phyloP scores from a whole-genome alignment of 2,888 invertebrate species.

The Agonopterix arenella region DNA sequence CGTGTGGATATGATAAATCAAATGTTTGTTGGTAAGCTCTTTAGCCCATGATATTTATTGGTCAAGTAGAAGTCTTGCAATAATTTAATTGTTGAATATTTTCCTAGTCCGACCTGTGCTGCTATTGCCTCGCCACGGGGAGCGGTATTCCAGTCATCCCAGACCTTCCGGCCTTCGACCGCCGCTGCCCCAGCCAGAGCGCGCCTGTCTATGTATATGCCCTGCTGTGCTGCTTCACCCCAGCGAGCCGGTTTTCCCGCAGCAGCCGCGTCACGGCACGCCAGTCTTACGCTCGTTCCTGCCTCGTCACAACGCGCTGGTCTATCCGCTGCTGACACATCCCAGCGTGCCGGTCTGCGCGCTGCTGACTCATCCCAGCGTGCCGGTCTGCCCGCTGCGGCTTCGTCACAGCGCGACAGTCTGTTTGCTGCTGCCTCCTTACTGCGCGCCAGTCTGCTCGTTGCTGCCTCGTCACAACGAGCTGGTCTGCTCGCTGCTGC shows the following conservation, averaged over 20 bases:
- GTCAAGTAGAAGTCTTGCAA: too few species aligned
- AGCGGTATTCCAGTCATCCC: not conserved
- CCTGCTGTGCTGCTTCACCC: not conserved
- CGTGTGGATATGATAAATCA: too few species aligned
- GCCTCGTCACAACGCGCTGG: constrained; percentile 3
- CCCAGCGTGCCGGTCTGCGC: not conserved
- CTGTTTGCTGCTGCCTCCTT: not conserved
- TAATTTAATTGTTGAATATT: too few species aligned
- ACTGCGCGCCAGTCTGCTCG: not conserved
- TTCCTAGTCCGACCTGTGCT: not conserved
- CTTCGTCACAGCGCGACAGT: not conserved
- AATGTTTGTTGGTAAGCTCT: too few species aligned
- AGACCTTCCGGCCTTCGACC: not conserved
- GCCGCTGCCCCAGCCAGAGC: constrained; percentile 1
- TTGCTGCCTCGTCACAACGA: constrained; percentile 1
- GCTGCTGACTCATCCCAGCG: not conserved
- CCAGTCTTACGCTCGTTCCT: not conserved
- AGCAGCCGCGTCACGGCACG: constrained; percentile 4
- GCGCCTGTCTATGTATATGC: not conserved
- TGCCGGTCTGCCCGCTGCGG: not conserved
- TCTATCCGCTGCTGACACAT: not conserved
- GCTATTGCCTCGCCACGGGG: constrained; percentile 4
- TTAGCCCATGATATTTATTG: too few species aligned
- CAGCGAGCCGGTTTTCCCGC: not conserved
- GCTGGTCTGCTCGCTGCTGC: not conserved